Base-by-base conservation (phyloP, 2,888 invertebrate species). In the Microctonus hyperodae region DNA sequence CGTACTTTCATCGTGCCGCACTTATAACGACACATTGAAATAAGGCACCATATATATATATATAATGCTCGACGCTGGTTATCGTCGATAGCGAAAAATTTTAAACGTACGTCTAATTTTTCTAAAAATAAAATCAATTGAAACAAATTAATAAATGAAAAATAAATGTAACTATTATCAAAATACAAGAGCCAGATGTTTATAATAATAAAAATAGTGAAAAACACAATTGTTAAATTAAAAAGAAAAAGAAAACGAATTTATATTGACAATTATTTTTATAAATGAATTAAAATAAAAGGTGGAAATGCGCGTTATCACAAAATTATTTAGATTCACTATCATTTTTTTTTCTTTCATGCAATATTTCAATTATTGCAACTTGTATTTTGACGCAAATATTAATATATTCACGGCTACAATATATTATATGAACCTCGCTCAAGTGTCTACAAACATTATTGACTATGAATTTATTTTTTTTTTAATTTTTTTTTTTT, bases 41-140 rank as follows among this genome's bases (percentile, higher is more conserved):
- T 82, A 82, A 83, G 82, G 82, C 83, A 82, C 83, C 81, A 79
- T 72, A 44, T 44, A 44, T 44, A 44, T 44, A n/a, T 16, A 44
- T 44, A 44, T 44, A 76, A 70, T 73, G 76, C 75, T 78, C 77
- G 76, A 77, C 71, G 73, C 72, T 72, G 65, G 70, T 68, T 70
- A 60, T 67, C 67, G 70, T 71, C 69, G 66, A 72, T 69, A 62
- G 65, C 57, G 71, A 73, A 71, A 61, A 70, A 69, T 67, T 67
- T 58, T 66, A 60, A 68, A 64, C 67, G 63, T 48, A 64, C 67
- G 63, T 48, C 55, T 61, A 61, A 56, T 69, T 69, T 37, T 63
- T 66, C 65, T 65, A 65, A 58, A 64, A 63, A 66, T 50, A 59
- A 55, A 62, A 65, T 60, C n/a, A n/a, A n/a, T n/a, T n/a, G 63